These are phyloP conservation scores for Cephalopholis sonnerati DNA, from an alignment of 2,113 vertebrate genomes.

Conservation along the genomic window DNA sequence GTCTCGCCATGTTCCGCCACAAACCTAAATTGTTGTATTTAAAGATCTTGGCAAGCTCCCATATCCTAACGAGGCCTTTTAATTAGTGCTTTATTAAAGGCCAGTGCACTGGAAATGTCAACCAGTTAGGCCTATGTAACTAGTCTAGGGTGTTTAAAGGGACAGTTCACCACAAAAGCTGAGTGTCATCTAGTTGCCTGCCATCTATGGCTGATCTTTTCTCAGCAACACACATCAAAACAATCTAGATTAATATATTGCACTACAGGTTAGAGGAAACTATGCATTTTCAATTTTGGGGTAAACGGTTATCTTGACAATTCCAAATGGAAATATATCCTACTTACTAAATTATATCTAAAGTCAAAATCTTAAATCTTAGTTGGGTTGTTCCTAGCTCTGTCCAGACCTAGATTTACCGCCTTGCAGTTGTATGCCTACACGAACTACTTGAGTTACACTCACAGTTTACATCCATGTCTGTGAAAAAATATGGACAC, in stretches of 20 bases:
- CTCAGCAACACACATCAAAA: too few species aligned
- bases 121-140: background rate
- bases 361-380: background rate
- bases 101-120: slow-evolving; percentile 26
- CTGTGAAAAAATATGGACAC: too few species aligned
- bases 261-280: too few species aligned
- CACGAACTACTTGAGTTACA: too few species aligned
- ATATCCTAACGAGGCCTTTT: slow-evolving; percentile 7
- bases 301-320: background rate
- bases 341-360: background rate
- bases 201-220: too few species aligned
- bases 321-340: background rate
- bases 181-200: too few species aligned
- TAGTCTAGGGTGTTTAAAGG: background rate
- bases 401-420: background rate
- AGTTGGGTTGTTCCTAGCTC: background rate
- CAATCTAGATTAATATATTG: too few species aligned
- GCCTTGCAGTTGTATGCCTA: too few species aligned
- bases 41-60: slow-evolving; percentile 6
- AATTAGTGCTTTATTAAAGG: slow-evolving; percentile 13
- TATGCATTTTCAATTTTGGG: too few species aligned
- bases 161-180: too few species aligned
- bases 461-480: too few species aligned
- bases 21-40: slow-evolving; percentile 13
- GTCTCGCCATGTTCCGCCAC: background rate